Percentiles rank a stretch among this genome's conserved stretches.
Evolutionary conservation across 2,888 invertebrate genomes (phyloP).

Genomic region (Dioctria rufipes): DNA sequence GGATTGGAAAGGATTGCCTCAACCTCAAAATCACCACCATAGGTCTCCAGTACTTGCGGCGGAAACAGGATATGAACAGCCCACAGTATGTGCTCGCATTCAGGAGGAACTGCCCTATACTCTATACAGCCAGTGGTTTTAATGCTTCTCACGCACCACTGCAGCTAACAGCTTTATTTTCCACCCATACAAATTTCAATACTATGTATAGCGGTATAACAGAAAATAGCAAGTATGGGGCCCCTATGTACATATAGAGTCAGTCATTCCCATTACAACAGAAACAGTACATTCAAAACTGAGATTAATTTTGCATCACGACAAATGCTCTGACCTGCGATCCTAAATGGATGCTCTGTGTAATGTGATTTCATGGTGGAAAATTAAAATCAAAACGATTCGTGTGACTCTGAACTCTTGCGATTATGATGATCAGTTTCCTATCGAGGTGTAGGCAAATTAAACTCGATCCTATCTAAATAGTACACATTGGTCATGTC

Average conservation of each 20-base stretch:
- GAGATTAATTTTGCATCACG: conserved; percentile 3
- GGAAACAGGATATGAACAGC: conserved; percentile 16
- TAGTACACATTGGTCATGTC: too few relatives aligned
- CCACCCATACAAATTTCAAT: conserved; percentile 20
- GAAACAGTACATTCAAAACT: conserved; percentile 1
- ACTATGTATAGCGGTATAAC: neutral
- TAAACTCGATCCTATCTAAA: too few relatives aligned
- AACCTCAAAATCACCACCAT: conserved; percentile 22
- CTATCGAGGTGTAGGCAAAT: too few relatives aligned
- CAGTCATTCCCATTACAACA: neutral
- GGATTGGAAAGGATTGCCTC: conserved; percentile 12
- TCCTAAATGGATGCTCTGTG: neutral
- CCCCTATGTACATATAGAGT: too few relatives aligned
- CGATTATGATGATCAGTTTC: too few relatives aligned
- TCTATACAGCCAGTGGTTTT: neutral
- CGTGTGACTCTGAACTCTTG: too few relatives aligned
- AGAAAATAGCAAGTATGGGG: neutral
- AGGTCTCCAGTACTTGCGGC: conserved; percentile 8
- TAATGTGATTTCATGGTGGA: too few relatives aligned
- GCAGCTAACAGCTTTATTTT: conserved; percentile 32
- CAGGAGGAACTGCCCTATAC: neutral
- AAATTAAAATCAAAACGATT: too few relatives aligned
- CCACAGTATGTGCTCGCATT: neutral
- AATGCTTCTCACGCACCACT: conserved; percentile 19
- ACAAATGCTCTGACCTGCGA: neutral